Conservation (phyloP, 2,797 vertebrate species). For the Muscicapa comitata region DNA sequence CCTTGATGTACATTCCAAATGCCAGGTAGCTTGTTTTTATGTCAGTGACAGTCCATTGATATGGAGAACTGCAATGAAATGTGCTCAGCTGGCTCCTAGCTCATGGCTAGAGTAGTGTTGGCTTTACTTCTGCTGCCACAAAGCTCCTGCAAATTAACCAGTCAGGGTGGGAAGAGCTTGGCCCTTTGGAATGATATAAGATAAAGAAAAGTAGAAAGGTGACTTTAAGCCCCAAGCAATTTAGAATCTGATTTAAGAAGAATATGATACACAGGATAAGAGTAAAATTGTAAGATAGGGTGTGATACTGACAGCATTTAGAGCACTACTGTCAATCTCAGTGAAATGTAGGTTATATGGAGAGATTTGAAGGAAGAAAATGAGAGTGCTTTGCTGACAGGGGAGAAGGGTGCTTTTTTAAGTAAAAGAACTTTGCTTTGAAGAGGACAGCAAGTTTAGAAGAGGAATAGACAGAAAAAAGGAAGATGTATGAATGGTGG, state of each 20-base stretch:
- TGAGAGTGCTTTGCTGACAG: not conserved
- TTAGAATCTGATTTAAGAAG: constrained; percentile 38
- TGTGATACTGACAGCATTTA: constrained; percentile 30
- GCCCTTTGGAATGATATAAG: not conserved
- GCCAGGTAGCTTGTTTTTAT: not conserved
- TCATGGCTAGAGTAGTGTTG: not conserved
- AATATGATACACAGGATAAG: constrained; percentile 31
- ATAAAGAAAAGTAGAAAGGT: not conserved
- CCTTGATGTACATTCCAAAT: not conserved
- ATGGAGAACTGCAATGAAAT: not conserved
- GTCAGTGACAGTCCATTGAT: not conserved
- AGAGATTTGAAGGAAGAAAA: constrained; percentile 9
- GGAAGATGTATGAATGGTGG: not conserved
- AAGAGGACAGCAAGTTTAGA: not conserved
- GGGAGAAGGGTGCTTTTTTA: not conserved
- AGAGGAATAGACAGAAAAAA: not conserved
- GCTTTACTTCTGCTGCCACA: not conserved
- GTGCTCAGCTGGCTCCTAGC: not conserved
- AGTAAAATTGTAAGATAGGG: constrained; percentile 5
- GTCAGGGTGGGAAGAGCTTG: not conserved
- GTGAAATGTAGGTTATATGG: constrained; percentile 27
- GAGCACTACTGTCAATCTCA: constrained; percentile 27
- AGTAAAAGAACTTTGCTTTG: not conserved
- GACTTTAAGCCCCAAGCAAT: constrained; percentile 6
- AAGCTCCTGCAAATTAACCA: not conserved